These are phyloP conservation scores for Ooceraea biroi DNA, from an alignment of 1,140 invertebrate species.

Conservation along the genomic window DNA sequence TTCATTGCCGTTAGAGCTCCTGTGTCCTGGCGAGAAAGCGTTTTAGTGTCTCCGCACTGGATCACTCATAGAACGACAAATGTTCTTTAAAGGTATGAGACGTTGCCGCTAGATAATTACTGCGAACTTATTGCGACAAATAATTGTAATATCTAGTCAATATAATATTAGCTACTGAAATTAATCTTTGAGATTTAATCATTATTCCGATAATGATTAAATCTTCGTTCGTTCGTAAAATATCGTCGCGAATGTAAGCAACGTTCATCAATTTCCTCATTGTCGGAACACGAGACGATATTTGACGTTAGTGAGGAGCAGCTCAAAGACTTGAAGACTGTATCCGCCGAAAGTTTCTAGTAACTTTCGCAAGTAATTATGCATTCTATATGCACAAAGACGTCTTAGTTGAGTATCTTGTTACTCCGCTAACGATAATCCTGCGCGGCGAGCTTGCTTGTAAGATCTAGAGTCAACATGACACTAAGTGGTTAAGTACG, in stretches of 20 bases:
- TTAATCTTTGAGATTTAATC: not conserved
- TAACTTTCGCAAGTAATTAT: constrained; percentile 40
- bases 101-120: no score
- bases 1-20: constrained; percentile 74
- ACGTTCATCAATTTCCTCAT: constrained; percentile 8
- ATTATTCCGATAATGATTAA: not conserved
- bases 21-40: constrained; percentile 68
- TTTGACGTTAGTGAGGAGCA: not conserved
- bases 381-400: constrained; percentile 23
- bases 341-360: not conserved
- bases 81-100: constrained; percentile 51
- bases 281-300: not conserved
- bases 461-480: constrained; percentile 40
- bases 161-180: not conserved
- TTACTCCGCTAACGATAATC: constrained; percentile 44
- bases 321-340: constrained; percentile 17
- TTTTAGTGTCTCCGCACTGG: constrained; percentile 63
- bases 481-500: constrained; percentile 42
- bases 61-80: constrained; percentile 62
- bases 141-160: not conserved
- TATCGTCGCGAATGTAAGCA: not conserved
- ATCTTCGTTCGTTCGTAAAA: no score
- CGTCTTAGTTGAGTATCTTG: constrained; percentile 50
- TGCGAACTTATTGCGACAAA: not conserved
- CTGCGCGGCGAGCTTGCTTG: not conserved